Percentiles rank a stretch among this genome's conserved stretches.
phyloP scores from a whole-genome alignment of 2,888 invertebrate genomes.

The Drosophila borealis region DNA sequence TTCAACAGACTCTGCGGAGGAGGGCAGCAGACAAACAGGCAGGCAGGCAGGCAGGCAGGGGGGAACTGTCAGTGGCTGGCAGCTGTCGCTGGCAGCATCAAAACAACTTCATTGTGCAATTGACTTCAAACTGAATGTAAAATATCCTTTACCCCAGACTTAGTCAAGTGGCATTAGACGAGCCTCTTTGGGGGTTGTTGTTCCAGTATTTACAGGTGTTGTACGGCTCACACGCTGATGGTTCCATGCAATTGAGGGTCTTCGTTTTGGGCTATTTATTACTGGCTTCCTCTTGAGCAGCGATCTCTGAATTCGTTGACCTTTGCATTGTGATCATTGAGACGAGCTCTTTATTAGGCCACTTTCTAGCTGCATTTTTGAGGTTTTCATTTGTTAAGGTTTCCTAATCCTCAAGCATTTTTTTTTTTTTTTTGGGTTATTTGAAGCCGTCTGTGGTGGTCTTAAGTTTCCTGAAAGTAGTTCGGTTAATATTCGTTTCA shows the following conservation, averaged over 20 bases:
- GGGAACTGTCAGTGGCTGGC: conserved; percentile 20
- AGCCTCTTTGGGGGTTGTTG: conserved; percentile 35
- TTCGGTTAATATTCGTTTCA: background rate
- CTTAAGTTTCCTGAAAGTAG: background rate
- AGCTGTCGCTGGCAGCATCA: conserved; percentile 66
- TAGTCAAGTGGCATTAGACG: conserved; percentile 38
- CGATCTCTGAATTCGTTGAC: conserved; percentile 39
- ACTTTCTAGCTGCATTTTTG: conserved; percentile 45
- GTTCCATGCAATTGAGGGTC: conserved; percentile 29
- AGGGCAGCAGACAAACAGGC: background rate
- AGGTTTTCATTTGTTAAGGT: conserved; percentile 41
- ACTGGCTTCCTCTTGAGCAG: conserved; percentile 10
- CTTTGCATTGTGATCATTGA: conserved; percentile 27
- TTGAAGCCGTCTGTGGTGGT: conserved; percentile 20
- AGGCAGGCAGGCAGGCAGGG: background rate
- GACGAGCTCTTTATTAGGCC: conserved; percentile 36
- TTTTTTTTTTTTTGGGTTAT: background rate
- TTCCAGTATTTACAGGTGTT: conserved; percentile 54
- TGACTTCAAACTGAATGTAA: conserved; percentile 37
- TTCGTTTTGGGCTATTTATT: conserved; percentile 43
- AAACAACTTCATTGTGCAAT: conserved; percentile 77
- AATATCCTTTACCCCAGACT: conserved; percentile 38
- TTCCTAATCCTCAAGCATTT: conserved; percentile 41
- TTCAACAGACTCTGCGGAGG: conserved; percentile 41
- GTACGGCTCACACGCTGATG: conserved; percentile 51